Evolutionary conservation across 2,797 vertebrate species (phyloP), one percentile per base, ranked within the genome.

Genomic region (Orientallactaga sibirica): DNA sequence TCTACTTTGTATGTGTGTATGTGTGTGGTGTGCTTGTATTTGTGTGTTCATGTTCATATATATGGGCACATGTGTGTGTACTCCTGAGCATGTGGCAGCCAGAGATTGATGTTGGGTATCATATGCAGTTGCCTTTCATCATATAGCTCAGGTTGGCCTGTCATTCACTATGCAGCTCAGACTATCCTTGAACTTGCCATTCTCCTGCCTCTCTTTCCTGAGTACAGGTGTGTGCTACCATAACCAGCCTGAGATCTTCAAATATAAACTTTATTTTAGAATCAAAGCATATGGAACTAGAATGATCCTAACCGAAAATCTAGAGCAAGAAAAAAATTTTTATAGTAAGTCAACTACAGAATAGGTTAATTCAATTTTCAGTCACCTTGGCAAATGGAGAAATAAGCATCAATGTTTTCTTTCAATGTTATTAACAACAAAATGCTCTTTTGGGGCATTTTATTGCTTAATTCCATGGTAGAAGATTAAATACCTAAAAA

Each of bases 181-280:
- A 4, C 73, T 66, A 4, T 19, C 41, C 71, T 24, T 66, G 27
- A 18, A 10, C 2, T 11, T n/a, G 3, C 41, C 18, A 2, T 66
- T 48, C n/a, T 19, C 25, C 29, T 9, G 33, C 7, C 27, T 48
- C 37, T 43, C 3, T 11, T 58, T 58, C 70, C 70, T 43, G 25
- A 62, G 55, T 4, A 33, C 70, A 74, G 70, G 41, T 22, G 29
- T 20, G 7, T 7, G 20, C 41, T 14, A 18, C 58, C 73, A 33
- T 29, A 25, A 27, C 37, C 29, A n/a, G 33, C 27, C 58, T 48
- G 25, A 22, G 64, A 33, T 58, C 90, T 88, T 91, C 33, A 77
- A 80, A 79, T 74, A 48, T 18, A 75, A 22, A 67, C 62, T 86
- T 87, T 82, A 66, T 91, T 91, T 91, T 67, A 93, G 84, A 96